phyloP scores from a whole-genome alignment of 2,888 invertebrate species.

The Icerya purchasi region DNA sequence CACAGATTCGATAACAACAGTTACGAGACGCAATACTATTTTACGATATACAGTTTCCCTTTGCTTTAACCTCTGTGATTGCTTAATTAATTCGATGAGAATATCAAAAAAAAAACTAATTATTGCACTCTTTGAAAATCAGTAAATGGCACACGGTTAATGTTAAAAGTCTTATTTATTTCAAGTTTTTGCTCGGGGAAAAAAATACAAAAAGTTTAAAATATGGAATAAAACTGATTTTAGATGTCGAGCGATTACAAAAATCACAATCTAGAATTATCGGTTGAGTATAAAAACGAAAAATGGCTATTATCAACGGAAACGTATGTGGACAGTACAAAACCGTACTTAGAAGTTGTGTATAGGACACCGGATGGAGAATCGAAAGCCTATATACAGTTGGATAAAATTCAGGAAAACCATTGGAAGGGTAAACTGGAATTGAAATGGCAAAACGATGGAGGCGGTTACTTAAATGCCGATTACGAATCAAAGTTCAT shows the following conservation, averaged over 20 bases:
- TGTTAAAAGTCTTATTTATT: too few species aligned
- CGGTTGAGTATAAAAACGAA: not conserved
- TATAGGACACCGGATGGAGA: constrained; percentile 9
- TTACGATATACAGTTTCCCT: too few species aligned
- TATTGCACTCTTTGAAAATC: too few species aligned
- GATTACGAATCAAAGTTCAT: constrained; percentile 7
- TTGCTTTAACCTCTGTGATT: too few species aligned
- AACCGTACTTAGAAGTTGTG: constrained; percentile 3
- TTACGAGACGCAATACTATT: too few species aligned
- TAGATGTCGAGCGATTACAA: not conserved
- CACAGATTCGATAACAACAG: too few species aligned
- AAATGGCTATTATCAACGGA: constrained; percentile 3
- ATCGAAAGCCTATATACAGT: constrained; percentile 4
- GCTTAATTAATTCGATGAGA: too few species aligned
- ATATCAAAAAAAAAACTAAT: too few species aligned
- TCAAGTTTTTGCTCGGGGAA: too few species aligned
- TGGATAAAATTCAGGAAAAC: constrained; percentile 3
- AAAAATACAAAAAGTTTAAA: too few species aligned
- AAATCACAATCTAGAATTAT: not conserved
- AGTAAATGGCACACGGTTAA: too few species aligned
- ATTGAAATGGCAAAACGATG: constrained; percentile 4
- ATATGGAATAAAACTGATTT: too few species aligned
- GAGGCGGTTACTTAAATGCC: constrained; percentile 6
- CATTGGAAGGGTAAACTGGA: constrained; percentile 5
- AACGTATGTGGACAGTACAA: constrained; percentile 1